Percentiles rank a stretch among this genome's conserved stretches.
These are phyloP conservation scores for Gymnogyps californianus DNA, from an alignment of 2,113 vertebrate genomes.

Conservation along the genomic window DNA sequence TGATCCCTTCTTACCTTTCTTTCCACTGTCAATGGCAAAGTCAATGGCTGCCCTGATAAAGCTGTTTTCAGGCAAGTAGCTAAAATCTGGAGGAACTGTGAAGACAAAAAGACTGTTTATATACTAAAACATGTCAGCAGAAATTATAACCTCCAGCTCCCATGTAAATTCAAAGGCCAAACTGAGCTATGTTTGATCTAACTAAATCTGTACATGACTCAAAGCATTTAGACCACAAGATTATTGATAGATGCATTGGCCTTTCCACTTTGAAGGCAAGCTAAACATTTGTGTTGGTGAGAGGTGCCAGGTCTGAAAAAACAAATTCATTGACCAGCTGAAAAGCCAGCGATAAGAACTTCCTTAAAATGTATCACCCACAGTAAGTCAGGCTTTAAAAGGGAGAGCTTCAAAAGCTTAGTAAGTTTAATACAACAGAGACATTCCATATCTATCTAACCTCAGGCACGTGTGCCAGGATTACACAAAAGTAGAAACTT, in stretches of 20 bases:
- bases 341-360: background rate
- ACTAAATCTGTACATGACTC: background rate
- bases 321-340: background rate
- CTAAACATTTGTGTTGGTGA: background rate
- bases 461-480: background rate
- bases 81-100: slow-evolving; percentile 91
- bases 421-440: background rate
- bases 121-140: slow-evolving; percentile 12
- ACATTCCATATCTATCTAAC: background rate
- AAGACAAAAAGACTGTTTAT: slow-evolving; percentile 49
- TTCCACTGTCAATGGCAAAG: slow-evolving; percentile 85
- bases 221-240: slow-evolving; percentile 23
- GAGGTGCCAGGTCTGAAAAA: background rate
- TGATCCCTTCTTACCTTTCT: slow-evolving; percentile 80
- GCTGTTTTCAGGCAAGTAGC: slow-evolving; percentile 90
- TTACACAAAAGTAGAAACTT: background rate
- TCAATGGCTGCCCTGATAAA: slow-evolving; percentile 83
- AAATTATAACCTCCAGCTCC: slow-evolving; percentile 9
- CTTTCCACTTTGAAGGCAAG: background rate
- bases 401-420: background rate
- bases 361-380: background rate
- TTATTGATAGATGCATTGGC: background rate
- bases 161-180: slow-evolving; percentile 14
- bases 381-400: background rate
- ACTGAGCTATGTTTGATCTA: background rate